Conservation (phyloP, 2,113 vertebrate species). For the Vombatus ursinus region DNA sequence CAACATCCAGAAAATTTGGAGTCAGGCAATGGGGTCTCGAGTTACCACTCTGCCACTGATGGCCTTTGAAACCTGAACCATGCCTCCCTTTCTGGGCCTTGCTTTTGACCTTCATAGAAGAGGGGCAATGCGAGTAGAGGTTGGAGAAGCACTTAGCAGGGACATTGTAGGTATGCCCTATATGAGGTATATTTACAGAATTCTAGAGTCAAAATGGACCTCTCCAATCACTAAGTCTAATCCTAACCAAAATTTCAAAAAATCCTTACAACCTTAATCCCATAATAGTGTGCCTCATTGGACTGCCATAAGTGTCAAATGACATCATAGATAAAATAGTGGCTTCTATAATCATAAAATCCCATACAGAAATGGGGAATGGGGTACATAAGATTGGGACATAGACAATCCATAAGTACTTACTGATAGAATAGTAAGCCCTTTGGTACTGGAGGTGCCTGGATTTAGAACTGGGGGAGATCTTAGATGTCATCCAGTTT, state of each 20-base stretch:
- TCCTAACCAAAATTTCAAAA: background rate
- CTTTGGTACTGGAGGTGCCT: background rate
- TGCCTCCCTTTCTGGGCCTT: background rate
- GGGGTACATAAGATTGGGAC: background rate
- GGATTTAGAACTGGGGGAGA: background rate
- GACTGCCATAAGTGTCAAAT: background rate
- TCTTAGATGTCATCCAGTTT: background rate
- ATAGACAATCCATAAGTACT: background rate
- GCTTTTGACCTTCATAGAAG: background rate
- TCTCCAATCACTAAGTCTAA: background rate
- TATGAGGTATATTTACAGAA: background rate
- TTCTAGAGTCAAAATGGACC: background rate
- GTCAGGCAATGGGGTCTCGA: constrained; percentile 22
- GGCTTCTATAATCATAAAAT: background rate
- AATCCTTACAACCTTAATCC: background rate
- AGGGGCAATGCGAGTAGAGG: background rate
- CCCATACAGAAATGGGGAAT: background rate
- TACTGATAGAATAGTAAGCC: background rate
- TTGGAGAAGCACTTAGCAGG: background rate
- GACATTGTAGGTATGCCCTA: background rate
- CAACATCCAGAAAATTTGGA: constrained; percentile 22
- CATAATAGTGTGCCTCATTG: background rate
- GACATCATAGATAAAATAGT: background rate
- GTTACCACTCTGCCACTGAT: constrained; percentile 15
- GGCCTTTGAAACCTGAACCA: constrained; percentile 1